Evolutionary conservation across 2,797 vertebrate species (phyloP).

Genomic region (Syngnathus rostellatus): DNA sequence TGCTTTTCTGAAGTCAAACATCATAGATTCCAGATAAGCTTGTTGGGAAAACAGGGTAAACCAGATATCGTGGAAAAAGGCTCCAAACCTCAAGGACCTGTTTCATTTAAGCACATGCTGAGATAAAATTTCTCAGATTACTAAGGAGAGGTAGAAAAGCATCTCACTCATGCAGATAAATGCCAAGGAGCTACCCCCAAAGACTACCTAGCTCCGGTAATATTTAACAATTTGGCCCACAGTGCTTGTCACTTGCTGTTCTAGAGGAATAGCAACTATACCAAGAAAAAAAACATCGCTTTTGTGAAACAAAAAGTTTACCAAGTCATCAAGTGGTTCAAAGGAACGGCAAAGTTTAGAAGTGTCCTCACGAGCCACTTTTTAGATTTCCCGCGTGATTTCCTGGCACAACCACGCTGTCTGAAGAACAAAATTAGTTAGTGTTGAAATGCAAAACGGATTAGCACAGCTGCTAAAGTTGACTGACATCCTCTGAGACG

Average conservation of each 20-base stretch:
- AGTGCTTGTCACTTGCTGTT: too few relatives aligned
- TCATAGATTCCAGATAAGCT: background rate
- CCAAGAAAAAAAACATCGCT: too few relatives aligned
- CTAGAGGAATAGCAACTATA: too few relatives aligned
- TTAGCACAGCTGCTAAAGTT: constrained; percentile 27
- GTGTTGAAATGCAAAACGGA: constrained; percentile 31
- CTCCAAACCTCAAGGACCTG: background rate
- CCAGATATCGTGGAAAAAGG: background rate
- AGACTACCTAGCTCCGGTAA: background rate
- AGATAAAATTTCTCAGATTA: background rate
- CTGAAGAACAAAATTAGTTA: constrained; percentile 12
- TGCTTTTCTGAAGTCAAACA: background rate
- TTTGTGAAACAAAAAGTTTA: background rate
- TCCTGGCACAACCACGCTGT: constrained; percentile 13
- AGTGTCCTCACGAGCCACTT: background rate
- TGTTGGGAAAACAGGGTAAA: background rate
- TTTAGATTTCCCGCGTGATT: background rate
- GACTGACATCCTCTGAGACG: constrained; percentile 27
- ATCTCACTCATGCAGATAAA: background rate
- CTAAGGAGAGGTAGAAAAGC: background rate
- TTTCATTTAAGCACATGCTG: background rate
- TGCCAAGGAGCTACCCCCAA: background rate
- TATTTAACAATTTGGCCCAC: background rate
- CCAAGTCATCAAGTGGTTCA: background rate
- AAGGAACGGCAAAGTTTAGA: background rate